phyloP scores from a whole-genome alignment of 2,113 vertebrate genomes.

The Tetrao urogallus region DNA sequence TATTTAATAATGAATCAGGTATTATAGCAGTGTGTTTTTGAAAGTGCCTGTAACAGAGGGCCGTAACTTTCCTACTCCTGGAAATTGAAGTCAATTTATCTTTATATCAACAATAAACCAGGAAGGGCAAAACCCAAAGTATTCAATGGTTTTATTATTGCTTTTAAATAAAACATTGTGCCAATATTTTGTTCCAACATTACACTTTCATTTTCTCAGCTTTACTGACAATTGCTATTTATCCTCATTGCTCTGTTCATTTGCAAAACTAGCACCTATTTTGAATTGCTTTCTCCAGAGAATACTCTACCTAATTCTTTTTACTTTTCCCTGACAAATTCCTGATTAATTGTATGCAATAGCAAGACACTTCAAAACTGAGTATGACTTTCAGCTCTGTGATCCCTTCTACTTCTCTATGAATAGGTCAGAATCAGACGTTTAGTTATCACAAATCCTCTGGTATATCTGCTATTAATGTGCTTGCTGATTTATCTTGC shows the following conservation, averaged over 20 bases:
- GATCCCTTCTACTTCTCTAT: neutral
- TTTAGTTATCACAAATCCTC: neutral
- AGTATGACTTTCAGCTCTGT: neutral
- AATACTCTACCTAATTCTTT: neutral
- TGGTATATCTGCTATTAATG: neutral
- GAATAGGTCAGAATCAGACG: neutral
- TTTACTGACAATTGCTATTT: slow-evolving; percentile 43
- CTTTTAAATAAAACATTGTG: slow-evolving; percentile 63
- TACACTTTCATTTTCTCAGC: slow-evolving; percentile 51
- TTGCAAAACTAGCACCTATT: slow-evolving; percentile 4
- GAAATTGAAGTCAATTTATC: slow-evolving; percentile 62
- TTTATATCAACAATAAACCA: slow-evolving; percentile 60
- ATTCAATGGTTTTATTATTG: slow-evolving; percentile 49
- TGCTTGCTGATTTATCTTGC: neutral
- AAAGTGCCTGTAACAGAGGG: slow-evolving; percentile 29
- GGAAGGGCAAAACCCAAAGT: slow-evolving; percentile 65
- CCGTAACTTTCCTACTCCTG: neutral
- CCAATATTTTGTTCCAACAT: slow-evolving; percentile 19
- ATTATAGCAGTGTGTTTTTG: neutral
- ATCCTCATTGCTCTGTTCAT: slow-evolving; percentile 36
- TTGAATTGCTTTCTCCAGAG: slow-evolving; percentile 38
- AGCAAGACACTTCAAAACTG: neutral
- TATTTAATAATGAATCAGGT: slow-evolving; percentile 53
- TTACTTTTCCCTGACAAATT: slow-evolving; percentile 39
- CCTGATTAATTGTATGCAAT: slow-evolving; percentile 36